phyloP scores from a whole-genome alignment of 2,113 vertebrate species.

The Stegastes partitus region DNA sequence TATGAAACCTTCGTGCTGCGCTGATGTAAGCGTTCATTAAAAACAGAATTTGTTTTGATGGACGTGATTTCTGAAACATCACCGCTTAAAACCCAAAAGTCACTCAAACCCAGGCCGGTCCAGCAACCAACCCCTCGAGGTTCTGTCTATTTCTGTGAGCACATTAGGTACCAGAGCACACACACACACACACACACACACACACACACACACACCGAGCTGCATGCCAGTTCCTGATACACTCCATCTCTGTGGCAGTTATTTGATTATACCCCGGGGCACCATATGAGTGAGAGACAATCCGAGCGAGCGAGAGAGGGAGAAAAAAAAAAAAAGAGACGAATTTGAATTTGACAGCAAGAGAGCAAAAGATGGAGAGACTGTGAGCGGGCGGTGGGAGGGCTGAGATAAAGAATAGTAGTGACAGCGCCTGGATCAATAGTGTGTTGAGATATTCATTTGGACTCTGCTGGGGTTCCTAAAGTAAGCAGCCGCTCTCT shows the following conservation, averaged over 20 bases:
- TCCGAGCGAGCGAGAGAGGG: constrained; percentile 12
- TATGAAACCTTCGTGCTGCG: not conserved
- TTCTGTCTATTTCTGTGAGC: constrained; percentile 28
- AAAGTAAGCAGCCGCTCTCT: constrained; percentile 29
- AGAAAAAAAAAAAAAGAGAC: constrained; percentile 31
- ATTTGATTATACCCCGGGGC: constrained; percentile 69
- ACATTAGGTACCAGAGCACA: constrained; percentile 28
- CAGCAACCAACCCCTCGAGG: constrained; percentile 5
- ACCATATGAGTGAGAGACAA: constrained; percentile 48
- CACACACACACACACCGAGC: constrained; percentile 14
- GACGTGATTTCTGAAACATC: not conserved
- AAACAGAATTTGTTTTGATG: not conserved
- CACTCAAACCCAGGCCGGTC: not conserved
- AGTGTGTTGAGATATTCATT: constrained; percentile 68
- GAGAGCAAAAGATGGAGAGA: constrained; percentile 60
- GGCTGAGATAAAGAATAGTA: constrained; percentile 48
- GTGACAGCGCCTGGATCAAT: constrained; percentile 65
- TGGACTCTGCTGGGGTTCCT: constrained; percentile 47
- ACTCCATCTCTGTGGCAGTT: constrained; percentile 70
- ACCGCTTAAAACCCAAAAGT: not conserved
- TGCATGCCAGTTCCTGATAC: constrained; percentile 48
- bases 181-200: constrained; percentile 19
- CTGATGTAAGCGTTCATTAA: not conserved
- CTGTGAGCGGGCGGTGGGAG: constrained; percentile 21
- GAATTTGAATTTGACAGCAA: constrained; percentile 59